A percentile compares a stretch with the other conserved stretches of the same genome.
Evolutionary conservation across 1,140 invertebrate species (phyloP).

Genomic region (Zaprionus gabonicus): DNA sequence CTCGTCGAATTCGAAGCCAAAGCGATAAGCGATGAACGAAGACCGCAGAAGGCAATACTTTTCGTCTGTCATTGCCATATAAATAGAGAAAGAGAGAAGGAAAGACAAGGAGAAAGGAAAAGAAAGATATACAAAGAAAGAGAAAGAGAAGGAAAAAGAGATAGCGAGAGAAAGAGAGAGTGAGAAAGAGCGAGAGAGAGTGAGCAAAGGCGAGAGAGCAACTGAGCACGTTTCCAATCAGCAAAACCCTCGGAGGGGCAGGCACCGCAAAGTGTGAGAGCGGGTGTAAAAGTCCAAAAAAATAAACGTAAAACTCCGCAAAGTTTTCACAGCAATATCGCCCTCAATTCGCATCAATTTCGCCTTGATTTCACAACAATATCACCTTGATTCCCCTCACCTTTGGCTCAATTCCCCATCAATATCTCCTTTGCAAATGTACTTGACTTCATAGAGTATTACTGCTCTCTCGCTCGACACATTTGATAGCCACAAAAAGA

Average conservation of each 20-base stretch:
- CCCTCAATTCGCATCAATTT: not conserved
- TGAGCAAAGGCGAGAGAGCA: not conserved
- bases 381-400: no score
- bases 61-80: slow-evolving; percentile 21
- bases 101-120: not conserved
- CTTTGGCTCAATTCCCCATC: no score
- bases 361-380: not conserved
- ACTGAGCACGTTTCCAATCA: slow-evolving; percentile 31
- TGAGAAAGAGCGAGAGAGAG: not conserved
- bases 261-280: not conserved
- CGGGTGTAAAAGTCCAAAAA: not conserved
- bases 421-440: not conserved
- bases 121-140: not conserved
- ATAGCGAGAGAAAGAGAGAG: not conserved
- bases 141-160: not conserved
- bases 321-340: not conserved
- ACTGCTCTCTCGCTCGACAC: not conserved
- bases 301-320: not conserved
- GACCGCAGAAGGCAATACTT: slow-evolving; percentile 26
- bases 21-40: slow-evolving; percentile 28
- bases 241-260: slow-evolving; percentile 6
- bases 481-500: not conserved
- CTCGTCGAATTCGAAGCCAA: not conserved
- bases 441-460: no score
- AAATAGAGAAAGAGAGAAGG: not conserved